Conservation (phyloP, 2,888 invertebrate species). For the Cinara cedri region DNA sequence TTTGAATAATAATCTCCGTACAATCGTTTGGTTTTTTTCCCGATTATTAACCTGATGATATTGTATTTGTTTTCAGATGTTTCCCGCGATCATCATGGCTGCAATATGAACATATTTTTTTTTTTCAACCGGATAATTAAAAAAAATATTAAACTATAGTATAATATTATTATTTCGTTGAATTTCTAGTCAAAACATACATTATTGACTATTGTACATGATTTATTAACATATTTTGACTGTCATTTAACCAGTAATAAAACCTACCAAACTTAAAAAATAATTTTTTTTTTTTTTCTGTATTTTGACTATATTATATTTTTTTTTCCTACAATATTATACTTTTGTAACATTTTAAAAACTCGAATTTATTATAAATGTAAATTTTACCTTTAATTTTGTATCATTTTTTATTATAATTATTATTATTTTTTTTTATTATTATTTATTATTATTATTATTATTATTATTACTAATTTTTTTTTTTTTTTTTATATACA, state of each 20-base stretch:
- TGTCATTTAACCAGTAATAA: background rate
- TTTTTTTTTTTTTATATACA: constrained; percentile 13
- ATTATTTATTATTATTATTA: constrained; percentile 30
- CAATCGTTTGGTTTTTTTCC: too few species aligned
- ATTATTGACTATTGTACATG: too few species aligned
- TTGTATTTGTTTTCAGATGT: constrained; percentile 1
- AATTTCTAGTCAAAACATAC: constrained; percentile 40
- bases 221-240: constrained; percentile 7
- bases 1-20: too few species aligned
- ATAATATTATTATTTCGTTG: background rate
- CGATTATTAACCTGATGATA: too few species aligned
- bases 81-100: background rate
- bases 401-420: background rate
- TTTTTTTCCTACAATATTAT: too few species aligned
- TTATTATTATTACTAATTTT: too few species aligned
- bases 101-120: background rate
- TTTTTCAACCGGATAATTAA: constrained; percentile 2
- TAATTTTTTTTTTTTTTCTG: background rate
- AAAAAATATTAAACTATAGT: background rate
- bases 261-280: background rate
- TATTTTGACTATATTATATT: background rate
- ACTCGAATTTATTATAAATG: background rate
- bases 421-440: background rate
- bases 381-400: background rate
- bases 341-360: too few species aligned